Percentiles rank a stretch among this genome's conserved stretches.
Evolutionary conservation across 1,140 invertebrate genomes (phyloP).

Genomic region (Frieseomelitta varia): DNA sequence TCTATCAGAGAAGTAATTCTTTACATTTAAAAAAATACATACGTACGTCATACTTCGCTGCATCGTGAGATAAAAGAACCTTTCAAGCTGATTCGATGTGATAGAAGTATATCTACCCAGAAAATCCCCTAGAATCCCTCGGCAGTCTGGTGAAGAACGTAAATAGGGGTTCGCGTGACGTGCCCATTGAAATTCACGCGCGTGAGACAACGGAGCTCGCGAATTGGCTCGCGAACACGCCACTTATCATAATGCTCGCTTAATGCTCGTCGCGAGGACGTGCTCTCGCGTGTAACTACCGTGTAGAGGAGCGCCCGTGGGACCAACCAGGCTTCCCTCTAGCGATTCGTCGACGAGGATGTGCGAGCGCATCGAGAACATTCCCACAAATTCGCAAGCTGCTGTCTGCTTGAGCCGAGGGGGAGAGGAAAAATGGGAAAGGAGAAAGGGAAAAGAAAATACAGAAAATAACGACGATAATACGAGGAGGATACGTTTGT

Average conservation of each 20-base stretch:
- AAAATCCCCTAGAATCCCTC: background rate
- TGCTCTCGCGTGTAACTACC: constrained; percentile 72
- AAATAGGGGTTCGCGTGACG: constrained; percentile 19
- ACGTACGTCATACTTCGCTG: background rate
- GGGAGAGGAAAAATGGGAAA: background rate
- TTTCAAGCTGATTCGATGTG: background rate
- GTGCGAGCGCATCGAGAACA: constrained; percentile 53
- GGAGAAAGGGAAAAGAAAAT: background rate
- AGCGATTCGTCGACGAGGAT: constrained; percentile 30
- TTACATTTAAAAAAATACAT: background rate
- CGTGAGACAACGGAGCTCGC: constrained; percentile 56
- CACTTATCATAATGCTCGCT: constrained; percentile 71
- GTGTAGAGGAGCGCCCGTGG: constrained; percentile 72
- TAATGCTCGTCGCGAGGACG: constrained; percentile 72
- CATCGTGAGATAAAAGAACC: background rate
- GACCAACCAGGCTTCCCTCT: constrained; percentile 77
- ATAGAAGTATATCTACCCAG: background rate
- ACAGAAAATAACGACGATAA: constrained; percentile 43
- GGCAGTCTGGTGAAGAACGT: background rate
- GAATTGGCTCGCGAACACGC: constrained; percentile 41
- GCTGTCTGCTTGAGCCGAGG: constrained; percentile 17
- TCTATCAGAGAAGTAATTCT: background rate
- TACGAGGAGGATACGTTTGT: constrained; percentile 53
- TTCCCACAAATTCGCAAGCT: constrained; percentile 66
- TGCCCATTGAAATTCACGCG: constrained; percentile 15